Conservation (phyloP, 64 coral and sea anemone genomes). For the Hydrozoanthus tunicans region DNA sequence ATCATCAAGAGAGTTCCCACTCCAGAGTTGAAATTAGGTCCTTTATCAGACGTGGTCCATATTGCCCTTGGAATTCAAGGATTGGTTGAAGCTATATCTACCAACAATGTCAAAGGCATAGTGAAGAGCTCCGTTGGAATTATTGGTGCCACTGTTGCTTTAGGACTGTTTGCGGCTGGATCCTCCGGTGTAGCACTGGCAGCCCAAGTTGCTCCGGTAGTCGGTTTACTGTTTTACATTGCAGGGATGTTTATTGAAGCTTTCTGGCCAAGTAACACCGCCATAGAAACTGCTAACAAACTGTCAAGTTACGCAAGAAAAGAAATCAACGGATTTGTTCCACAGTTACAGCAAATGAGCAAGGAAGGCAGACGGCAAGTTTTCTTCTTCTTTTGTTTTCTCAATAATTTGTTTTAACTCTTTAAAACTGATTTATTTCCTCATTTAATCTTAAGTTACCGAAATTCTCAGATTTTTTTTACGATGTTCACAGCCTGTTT, state of each 20-base stretch:
- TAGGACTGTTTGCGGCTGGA: slow-evolving; percentile 36
- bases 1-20: slow-evolving; percentile 40
- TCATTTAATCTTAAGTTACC: no score
- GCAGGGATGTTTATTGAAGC: slow-evolving; percentile 23
- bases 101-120: slow-evolving; percentile 52
- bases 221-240: slow-evolving; percentile 36
- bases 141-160: slow-evolving; percentile 56
- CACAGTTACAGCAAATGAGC: slow-evolving; percentile 20
- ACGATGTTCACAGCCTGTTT: no score
- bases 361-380: slow-evolving; percentile 28
- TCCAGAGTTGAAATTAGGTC: slow-evolving; percentile 3
- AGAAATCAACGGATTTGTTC: slow-evolving; percentile 26
- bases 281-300: slow-evolving; percentile 67
- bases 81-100: slow-evolving; percentile 51
- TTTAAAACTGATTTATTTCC: no score
- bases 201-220: background rate
- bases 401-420: background rate
- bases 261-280: slow-evolving; percentile 51
- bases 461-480: no score
- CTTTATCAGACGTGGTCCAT: slow-evolving; percentile 57
- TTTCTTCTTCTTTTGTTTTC: background rate
- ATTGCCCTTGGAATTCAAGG: slow-evolving; percentile 50
- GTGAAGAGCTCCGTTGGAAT: slow-evolving; percentile 62
- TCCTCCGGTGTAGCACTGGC: background rate
- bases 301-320: slow-evolving; percentile 30